A percentile compares a stretch with the other conserved stretches of the same genome.
Conservation (phyloP, 1,140 invertebrate species). For the Coboldia fuscipes region DNA sequence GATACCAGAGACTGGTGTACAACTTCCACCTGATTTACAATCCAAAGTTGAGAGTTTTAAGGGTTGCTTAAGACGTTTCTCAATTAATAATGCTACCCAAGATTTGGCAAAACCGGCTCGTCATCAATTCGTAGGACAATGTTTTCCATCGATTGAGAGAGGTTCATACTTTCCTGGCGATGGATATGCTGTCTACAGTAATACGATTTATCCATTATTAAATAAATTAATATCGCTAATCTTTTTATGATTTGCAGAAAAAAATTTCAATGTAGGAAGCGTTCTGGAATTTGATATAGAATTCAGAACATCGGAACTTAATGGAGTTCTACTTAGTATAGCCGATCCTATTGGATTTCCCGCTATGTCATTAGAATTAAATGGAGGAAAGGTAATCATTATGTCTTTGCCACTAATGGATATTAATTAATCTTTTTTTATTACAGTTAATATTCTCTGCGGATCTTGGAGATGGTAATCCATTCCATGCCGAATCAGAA, state of each 20-base stretch:
- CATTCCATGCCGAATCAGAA: constrained; percentile 29
- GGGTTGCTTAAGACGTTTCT: constrained; percentile 59
- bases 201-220: constrained; percentile 8
- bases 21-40: constrained; percentile 21
- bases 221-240: constrained; percentile 1
- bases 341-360: constrained; percentile 37
- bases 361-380: constrained; percentile 51
- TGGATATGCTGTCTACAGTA: constrained; percentile 64
- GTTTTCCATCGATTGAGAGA: constrained; percentile 64
- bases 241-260: constrained; percentile 27
- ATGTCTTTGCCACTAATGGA: too few relatives aligned
- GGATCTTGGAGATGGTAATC: constrained; percentile 37
- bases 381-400: constrained; percentile 53
- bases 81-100: constrained; percentile 48
- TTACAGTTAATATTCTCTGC: constrained; percentile 41
- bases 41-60: constrained; percentile 50
- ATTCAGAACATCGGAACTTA: constrained; percentile 62
- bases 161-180: constrained; percentile 73
- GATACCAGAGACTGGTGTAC: constrained; percentile 32
- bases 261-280: constrained; percentile 42
- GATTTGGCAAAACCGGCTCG: constrained; percentile 50
- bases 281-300: constrained; percentile 53
- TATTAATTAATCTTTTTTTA: constrained; percentile 4
- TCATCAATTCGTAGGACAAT: constrained; percentile 55
- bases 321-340: constrained; percentile 57